Conservation (phyloP, 2,888 invertebrate species). For the Julus scanicus region DNA sequence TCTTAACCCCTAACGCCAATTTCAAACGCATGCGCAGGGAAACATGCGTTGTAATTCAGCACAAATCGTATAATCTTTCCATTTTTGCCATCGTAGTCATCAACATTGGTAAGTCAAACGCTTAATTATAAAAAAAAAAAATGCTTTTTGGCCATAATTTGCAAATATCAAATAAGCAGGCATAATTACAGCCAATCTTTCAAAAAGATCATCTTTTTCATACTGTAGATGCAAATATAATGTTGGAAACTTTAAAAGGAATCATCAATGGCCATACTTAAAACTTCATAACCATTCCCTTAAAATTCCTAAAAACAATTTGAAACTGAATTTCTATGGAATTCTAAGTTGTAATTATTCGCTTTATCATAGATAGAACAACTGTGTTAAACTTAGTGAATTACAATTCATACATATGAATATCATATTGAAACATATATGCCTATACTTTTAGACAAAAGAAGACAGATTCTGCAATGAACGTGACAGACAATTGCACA, state of each 20-base stretch:
- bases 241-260: no score
- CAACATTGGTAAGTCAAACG: background rate
- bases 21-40: background rate
- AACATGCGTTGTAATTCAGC: background rate
- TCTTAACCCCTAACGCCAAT: background rate
- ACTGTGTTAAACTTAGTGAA: no score
- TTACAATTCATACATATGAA: no score
- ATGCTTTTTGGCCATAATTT: background rate
- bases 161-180: background rate
- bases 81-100: background rate
- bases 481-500: background rate
- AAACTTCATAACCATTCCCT: no score
- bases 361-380: no score
- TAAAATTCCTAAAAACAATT: no score
- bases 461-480: background rate
- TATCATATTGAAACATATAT: no score
- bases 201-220: background rate
- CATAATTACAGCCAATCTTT: background rate
- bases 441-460: no score
- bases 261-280: no score
- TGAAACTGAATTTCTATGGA: no score
- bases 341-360: no score
- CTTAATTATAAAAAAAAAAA: background rate
- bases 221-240: no score
- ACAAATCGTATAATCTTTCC: background rate